These are phyloP conservation scores for Premnoplex brunnescens DNA, from an alignment of 2,797 vertebrate species.

Conservation along the genomic window DNA sequence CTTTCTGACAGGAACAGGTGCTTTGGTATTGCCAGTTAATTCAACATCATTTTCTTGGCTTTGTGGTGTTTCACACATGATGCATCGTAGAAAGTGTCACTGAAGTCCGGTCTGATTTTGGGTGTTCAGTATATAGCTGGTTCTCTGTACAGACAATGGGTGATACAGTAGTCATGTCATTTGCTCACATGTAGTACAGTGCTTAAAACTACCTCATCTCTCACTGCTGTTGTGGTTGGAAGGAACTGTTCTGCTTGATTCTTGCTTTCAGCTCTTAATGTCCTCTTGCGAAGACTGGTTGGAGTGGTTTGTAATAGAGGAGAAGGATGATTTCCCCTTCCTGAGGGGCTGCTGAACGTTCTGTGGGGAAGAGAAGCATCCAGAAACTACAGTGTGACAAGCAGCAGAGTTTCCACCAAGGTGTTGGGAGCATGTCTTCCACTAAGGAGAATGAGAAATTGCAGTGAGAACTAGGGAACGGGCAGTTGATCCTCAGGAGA, in stretches of 20 bases:
- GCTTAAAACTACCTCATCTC: not conserved
- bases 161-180: not conserved
- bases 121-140: not conserved
- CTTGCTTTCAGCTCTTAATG: not conserved
- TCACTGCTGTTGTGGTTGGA: not conserved
- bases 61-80: not conserved
- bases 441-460: not conserved
- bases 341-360: not conserved
- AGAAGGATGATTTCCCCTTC: not conserved
- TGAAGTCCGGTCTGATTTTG: not conserved
- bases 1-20: not conserved
- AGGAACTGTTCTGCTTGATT: not conserved
- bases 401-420: not conserved
- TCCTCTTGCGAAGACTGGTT: not conserved
- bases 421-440: not conserved
- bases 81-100: not conserved
- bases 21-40: not conserved
- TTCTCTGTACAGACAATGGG: not conserved
- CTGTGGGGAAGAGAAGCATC: not conserved
- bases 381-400: not conserved
- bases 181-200: not conserved
- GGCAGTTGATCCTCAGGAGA: not conserved
- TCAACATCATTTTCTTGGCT: not conserved
- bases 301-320: not conserved
- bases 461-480: not conserved